phyloP scores from a whole-genome alignment of 1,140 invertebrate genomes.

The Aethina tumida region DNA sequence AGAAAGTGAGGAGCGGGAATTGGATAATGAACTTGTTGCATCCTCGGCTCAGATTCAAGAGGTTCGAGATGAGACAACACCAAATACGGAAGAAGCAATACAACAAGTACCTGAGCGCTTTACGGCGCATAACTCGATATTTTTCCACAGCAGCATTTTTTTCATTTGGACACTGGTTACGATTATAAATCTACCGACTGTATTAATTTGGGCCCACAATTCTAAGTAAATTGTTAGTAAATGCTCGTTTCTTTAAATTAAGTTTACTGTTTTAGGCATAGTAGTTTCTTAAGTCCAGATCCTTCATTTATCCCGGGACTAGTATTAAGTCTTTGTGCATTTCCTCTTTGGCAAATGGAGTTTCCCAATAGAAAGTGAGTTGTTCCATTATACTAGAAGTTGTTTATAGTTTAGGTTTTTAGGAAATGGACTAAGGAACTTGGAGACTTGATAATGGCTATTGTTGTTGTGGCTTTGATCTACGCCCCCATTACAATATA shows the following conservation, averaged over 20 bases:
- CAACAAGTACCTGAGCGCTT: slow-evolving; percentile 6
- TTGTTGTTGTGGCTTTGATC: slow-evolving; percentile 40
- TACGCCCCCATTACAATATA: slow-evolving; percentile 45
- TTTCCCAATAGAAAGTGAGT: slow-evolving; percentile 26
- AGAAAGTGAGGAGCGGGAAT: slow-evolving; percentile 1
- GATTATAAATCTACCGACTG: slow-evolving; percentile 42
- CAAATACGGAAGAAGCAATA: not conserved
- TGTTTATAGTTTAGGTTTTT: slow-evolving; percentile 17
- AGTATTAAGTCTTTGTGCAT: slow-evolving; percentile 39
- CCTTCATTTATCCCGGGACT: slow-evolving; percentile 41
- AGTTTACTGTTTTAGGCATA: slow-evolving; percentile 38
- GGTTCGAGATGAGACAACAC: not conserved
- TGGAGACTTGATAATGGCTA: slow-evolving; percentile 38
- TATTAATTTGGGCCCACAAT: slow-evolving; percentile 51
- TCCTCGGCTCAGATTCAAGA: not conserved
- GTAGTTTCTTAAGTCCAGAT: slow-evolving; percentile 39
- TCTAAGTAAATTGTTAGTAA: slow-evolving; percentile 49
- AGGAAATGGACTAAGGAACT: slow-evolving; percentile 42
- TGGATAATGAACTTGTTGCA: too few relatives aligned
- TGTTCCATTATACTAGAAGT: not conserved
- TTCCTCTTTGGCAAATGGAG: slow-evolving; percentile 43
- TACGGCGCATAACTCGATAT: slow-evolving; percentile 35
- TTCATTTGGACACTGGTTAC: slow-evolving; percentile 45
- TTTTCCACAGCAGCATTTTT: slow-evolving; percentile 51
- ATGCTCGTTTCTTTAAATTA: not conserved